These are phyloP conservation scores for Pipistrellus pipistrellus DNA, from an alignment of 2,797 vertebrate genomes.

Conservation along the genomic window DNA sequence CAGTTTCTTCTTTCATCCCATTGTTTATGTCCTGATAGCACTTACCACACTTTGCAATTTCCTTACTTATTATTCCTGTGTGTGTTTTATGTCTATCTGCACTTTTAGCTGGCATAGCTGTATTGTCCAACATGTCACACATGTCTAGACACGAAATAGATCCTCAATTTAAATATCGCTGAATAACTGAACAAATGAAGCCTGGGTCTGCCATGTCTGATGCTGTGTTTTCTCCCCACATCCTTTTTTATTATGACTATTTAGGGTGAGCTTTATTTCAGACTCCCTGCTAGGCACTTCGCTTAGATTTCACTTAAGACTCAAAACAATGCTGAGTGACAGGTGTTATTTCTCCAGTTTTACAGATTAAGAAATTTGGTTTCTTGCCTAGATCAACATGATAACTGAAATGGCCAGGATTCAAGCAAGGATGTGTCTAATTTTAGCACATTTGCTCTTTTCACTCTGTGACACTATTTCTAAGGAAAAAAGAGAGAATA, in stretches of 20 bases:
- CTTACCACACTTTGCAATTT: not conserved
- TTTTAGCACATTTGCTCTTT: slow-evolving; percentile 1
- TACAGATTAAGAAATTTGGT: slow-evolving; percentile 1
- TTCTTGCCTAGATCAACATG: not conserved
- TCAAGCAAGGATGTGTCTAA: not conserved
- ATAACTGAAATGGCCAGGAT: not conserved
- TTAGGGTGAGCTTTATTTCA: not conserved
- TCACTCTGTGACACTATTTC: not conserved
- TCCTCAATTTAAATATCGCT: not conserved
- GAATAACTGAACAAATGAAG: not conserved
- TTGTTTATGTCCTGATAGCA: not conserved
- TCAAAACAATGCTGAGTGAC: not conserved
- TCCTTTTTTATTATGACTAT: not conserved
- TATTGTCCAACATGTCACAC: not conserved
- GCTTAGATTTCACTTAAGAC: not conserved
- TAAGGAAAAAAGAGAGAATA: not conserved
- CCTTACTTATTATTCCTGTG: not conserved
- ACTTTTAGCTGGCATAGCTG: not conserved
- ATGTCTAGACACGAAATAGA: not conserved
- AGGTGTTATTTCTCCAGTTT: not conserved
- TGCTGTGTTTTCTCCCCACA: not conserved
- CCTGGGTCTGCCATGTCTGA: not conserved
- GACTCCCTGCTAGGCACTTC: too few relatives aligned
- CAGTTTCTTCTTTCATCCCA: not conserved
- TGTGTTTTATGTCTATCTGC: not conserved